Base-by-base conservation (phyloP, 2,113 vertebrate genomes). In the Notothenia rossii region DNA sequence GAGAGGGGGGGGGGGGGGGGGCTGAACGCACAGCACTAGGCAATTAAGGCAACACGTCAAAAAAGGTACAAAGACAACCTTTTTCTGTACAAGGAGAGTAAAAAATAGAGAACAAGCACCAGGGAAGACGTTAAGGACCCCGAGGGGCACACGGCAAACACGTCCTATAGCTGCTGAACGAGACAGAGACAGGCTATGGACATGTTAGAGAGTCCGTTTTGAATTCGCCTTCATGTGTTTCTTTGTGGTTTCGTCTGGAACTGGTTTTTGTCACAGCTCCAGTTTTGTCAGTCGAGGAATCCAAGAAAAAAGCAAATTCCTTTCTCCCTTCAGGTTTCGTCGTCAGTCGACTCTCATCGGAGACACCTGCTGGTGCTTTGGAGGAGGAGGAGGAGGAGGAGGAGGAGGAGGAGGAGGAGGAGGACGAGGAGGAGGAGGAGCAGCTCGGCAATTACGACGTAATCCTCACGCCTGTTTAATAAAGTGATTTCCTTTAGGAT, bases 41-140 rank as follows among this genome's bases (percentile, higher is more conserved):
- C 74, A 64, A 87, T 94, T 95, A 95, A 95, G 91, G 92, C 94
- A 92, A 90, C 71, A 74, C 65, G 86, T 89, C 76, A 85, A 40
- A 77, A 79, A 86, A 75, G 72, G 64, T 69, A 85, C 5, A 40
- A 82, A 86, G 69, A 80, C 70, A 80, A 86, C 62, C 69, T 63
- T 77, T 40, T 83, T 82, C 70, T 79, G 68, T 88, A 88, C 64
- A 85, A 78, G 72, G 51, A 77, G 75, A 87, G 43, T 48, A 50
- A 70, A 73, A 76, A 54, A 74, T 6, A 48, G 63, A 48, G 15
- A 77, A 61, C 65, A 68, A 88, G 72, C 75, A 82, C 84, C 77
- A 75, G 65, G 67, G 67, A 56, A 84, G 20, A n/a, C 25, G 25
- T 15, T 53, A 13, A 15, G 5, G 7, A 51, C 69, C 14, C 67